Evolutionary conservation across 2,888 invertebrate genomes (phyloP).

Genomic region (Galeruca laticollis): DNA sequence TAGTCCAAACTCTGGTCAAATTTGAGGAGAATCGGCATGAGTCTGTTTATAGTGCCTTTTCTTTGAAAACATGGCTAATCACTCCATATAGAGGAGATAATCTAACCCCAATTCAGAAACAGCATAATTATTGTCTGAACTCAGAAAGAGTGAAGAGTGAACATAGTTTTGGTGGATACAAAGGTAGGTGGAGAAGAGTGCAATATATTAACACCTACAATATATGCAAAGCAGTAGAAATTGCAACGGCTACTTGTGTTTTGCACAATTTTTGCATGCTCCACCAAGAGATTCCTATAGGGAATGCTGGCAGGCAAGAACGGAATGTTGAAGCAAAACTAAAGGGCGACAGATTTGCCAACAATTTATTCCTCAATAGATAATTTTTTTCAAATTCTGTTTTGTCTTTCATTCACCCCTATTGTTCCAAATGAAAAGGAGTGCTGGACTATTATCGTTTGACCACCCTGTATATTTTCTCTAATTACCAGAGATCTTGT

Average conservation of each 20-base stretch:
- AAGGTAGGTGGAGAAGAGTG: constrained; percentile 42
- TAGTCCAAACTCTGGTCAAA: too few relatives aligned
- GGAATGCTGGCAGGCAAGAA: too few relatives aligned
- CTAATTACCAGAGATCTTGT: constrained; percentile 16
- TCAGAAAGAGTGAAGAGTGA: constrained; percentile 35
- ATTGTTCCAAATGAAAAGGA: constrained; percentile 6
- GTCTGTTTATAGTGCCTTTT: constrained; percentile 45
- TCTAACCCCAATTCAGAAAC: constrained; percentile 29
- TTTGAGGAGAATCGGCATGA: too few relatives aligned
- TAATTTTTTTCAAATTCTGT: background rate
- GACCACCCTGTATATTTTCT: constrained; percentile 18
- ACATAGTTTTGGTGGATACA: constrained; percentile 39
- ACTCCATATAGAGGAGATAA: constrained; percentile 38
- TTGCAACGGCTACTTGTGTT: constrained; percentile 39
- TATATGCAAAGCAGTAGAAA: constrained; percentile 40
- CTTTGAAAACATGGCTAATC: constrained; percentile 37
- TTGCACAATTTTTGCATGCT: constrained; percentile 40
- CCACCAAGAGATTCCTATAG: background rate
- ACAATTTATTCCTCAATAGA: too few relatives aligned
- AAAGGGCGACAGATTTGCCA: too few relatives aligned
- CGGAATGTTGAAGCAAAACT: too few relatives aligned
- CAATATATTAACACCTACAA: constrained; percentile 43
- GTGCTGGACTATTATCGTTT: constrained; percentile 12
- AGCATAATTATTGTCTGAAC: constrained; percentile 40
- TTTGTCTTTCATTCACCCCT: constrained; percentile 13